Conservation (phyloP, 1,140 invertebrate genomes). For the Orchestia grillus region DNA sequence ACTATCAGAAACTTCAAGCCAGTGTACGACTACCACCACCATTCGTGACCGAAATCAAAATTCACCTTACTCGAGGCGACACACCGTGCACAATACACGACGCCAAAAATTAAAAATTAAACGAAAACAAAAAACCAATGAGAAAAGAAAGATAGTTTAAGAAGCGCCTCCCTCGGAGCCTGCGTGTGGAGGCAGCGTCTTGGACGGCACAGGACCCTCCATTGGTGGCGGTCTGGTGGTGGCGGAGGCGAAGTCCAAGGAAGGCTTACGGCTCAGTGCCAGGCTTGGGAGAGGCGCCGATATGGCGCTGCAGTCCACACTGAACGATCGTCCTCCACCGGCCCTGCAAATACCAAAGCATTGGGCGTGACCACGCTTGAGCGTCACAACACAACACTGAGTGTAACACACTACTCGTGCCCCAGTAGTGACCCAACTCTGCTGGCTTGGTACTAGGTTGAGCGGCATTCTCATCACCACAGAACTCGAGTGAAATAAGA, state of each 20-base stretch:
- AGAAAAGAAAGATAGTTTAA: too few relatives aligned
- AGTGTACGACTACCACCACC: too few relatives aligned
- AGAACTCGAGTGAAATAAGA: too few relatives aligned
- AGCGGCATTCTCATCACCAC: too few relatives aligned
- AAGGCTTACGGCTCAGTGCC: slow-evolving; percentile 13
- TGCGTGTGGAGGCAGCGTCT: neutral
- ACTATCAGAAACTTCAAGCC: neutral
- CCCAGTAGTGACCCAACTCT: too few relatives aligned
- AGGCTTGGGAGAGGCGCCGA: neutral
- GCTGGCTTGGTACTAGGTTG: too few relatives aligned
- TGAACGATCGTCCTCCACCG: slow-evolving; percentile 6
- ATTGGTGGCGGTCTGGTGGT: neutral
- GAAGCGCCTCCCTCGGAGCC: neutral
- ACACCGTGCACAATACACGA: neutral
- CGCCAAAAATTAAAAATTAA: too few relatives aligned
- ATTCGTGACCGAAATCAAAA: too few relatives aligned
- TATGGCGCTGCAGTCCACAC: slow-evolving; percentile 30
- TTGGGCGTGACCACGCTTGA: too few relatives aligned
- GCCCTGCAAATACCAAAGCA: neutral
- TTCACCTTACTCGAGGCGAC: neutral
- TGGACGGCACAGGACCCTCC: neutral
- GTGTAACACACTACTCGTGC: too few relatives aligned
- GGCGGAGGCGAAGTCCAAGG: neutral
- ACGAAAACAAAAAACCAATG: too few relatives aligned
- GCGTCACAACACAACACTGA: too few relatives aligned